phyloP scores from a whole-genome alignment of 2,797 vertebrate genomes.

The Microctenopoma lineatum region DNA sequence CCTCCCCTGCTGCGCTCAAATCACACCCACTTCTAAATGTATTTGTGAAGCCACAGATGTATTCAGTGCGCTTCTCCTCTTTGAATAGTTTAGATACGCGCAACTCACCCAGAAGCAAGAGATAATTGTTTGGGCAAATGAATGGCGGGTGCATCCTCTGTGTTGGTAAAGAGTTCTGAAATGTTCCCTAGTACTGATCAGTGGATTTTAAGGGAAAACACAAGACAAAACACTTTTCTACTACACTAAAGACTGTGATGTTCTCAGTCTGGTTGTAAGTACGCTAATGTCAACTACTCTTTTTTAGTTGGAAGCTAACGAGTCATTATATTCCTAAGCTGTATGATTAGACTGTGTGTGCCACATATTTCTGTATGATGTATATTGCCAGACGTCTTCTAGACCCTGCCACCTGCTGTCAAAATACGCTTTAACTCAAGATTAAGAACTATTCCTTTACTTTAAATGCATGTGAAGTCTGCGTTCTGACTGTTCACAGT shows the following conservation, averaged over 20 bases:
- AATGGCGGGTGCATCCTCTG: not conserved
- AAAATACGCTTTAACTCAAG: not conserved
- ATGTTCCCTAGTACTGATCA: slow-evolving; percentile 1
- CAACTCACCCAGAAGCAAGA: slow-evolving; percentile 12
- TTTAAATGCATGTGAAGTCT: not conserved
- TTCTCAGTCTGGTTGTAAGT: not conserved
- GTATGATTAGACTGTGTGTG: not conserved
- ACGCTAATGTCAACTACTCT: not conserved
- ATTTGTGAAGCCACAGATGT: slow-evolving; percentile 43
- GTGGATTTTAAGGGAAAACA: not conserved
- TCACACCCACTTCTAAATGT: slow-evolving; percentile 60
- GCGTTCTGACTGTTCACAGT: not conserved
- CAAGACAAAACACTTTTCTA: not conserved
- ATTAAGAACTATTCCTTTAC: not conserved
- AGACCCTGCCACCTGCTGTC: slow-evolving; percentile 1
- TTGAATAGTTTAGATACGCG: slow-evolving; percentile 29
- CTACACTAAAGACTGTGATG: not conserved
- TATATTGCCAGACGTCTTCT: slow-evolving; percentile 5
- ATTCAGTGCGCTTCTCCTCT: slow-evolving; percentile 27
- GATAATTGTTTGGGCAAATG: slow-evolving; percentile 25
- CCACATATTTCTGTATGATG: slow-evolving; percentile 7
- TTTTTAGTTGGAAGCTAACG: not conserved
- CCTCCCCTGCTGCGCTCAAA: slow-evolving; percentile 55
- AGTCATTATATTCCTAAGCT: slow-evolving; percentile 1
- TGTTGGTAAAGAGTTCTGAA: slow-evolving; percentile 6